Conservation (phyloP, 2,797 vertebrate genomes). For the Diplodus sargus region DNA sequence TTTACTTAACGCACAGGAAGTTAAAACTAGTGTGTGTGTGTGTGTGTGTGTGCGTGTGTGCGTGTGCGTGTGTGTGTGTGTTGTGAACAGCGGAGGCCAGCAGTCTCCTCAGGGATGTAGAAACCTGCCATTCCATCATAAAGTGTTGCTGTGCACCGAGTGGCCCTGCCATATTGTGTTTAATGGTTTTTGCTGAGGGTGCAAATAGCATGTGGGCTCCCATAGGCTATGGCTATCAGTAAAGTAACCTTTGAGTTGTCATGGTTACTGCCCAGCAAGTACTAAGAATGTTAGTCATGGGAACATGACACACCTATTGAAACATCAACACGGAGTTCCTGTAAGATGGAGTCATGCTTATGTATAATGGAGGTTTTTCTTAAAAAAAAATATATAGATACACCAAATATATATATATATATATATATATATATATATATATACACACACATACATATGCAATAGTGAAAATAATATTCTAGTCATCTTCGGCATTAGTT, state of each 20-base stretch:
- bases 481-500: too few relatives aligned
- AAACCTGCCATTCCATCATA: slow-evolving; percentile 52
- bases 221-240: slow-evolving; percentile 64
- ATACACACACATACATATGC: too few relatives aligned
- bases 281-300: slow-evolving; percentile 44
- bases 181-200: slow-evolving; percentile 65
- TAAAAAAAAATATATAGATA: too few relatives aligned
- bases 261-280: slow-evolving; percentile 62
- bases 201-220: slow-evolving; percentile 66
- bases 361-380: not conserved
- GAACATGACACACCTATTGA: not conserved
- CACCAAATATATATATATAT: too few relatives aligned
- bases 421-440: too few relatives aligned
- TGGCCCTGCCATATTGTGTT: slow-evolving; percentile 62
- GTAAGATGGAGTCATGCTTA: not conserved
- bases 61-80: not conserved
- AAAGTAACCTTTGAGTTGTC: slow-evolving; percentile 68
- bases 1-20: not conserved
- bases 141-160: slow-evolving; percentile 49
- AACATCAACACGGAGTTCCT: not conserved
- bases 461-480: too few relatives aligned
- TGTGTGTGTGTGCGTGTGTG: not conserved
- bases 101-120: slow-evolving; percentile 1
- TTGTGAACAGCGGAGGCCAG: too few relatives aligned
- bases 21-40: not conserved